These are phyloP conservation scores for Perizoma affinitatum DNA, from an alignment of 2,888 invertebrate genomes.

Conservation along the genomic window DNA sequence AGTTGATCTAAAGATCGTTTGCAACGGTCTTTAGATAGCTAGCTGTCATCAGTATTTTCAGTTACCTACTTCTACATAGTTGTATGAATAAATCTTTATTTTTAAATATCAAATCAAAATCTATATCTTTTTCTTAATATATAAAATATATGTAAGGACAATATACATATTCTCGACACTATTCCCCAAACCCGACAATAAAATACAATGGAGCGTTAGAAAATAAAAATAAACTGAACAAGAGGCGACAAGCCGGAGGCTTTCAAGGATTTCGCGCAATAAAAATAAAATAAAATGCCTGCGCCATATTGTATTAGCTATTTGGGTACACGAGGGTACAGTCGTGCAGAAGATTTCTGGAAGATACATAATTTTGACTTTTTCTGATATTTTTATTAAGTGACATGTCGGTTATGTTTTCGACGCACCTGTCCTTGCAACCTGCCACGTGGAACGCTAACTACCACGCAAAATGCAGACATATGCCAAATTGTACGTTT, in stretches of 20 bases:
- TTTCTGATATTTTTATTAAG: slow-evolving; percentile 6
- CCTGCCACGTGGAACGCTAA: too few species aligned
- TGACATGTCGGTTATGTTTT: not conserved
- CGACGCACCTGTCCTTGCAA: too few species aligned
- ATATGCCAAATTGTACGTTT: too few species aligned
- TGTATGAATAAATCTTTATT: too few species aligned
- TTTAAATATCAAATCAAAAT: too few species aligned
- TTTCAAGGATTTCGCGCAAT: slow-evolving; percentile 43
- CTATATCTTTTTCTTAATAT: not conserved
- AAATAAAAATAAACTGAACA: slow-evolving; percentile 42
- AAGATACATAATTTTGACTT: slow-evolving; percentile 13
- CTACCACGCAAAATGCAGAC: too few species aligned
- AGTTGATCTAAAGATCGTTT: too few species aligned
- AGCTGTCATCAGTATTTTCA: too few species aligned
- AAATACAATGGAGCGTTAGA: slow-evolving; percentile 39
- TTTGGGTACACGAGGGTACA: slow-evolving; percentile 30
- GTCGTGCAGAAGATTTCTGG: slow-evolving; percentile 7
- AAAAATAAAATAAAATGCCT: slow-evolving; percentile 51
- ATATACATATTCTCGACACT: slow-evolving; percentile 6
- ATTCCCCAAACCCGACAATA: slow-evolving; percentile 24
- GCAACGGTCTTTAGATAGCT: too few species aligned
- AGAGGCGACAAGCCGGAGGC: slow-evolving; percentile 28
- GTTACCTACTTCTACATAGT: too few species aligned
- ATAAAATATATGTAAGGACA: not conserved
- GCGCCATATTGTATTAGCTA: slow-evolving; percentile 47